A percentile compares a stretch with the other conserved stretches of the same genome.
These are phyloP conservation scores for Epsilonema sp. DNA, from an alignment of 2,888 invertebrate species.

Conservation along the genomic window DNA sequence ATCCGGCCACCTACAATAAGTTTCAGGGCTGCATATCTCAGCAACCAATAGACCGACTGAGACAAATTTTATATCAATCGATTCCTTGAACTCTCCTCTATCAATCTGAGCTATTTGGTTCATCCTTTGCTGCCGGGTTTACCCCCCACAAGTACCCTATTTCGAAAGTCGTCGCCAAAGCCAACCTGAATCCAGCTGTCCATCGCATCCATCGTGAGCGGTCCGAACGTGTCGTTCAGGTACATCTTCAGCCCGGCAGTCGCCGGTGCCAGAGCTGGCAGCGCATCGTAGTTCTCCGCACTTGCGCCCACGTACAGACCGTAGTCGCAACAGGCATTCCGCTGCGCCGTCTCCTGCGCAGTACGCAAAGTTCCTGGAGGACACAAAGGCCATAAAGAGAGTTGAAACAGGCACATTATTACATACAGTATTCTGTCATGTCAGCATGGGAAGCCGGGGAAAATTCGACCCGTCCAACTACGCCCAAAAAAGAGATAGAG, in stretches of 20 bases:
- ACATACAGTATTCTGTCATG: slow-evolving; percentile 1
- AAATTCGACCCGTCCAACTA: too few species aligned
- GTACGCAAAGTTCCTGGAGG: slow-evolving; percentile 28
- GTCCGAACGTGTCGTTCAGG: slow-evolving; percentile 84
- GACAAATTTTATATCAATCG: too few species aligned
- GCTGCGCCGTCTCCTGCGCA: slow-evolving; percentile 39
- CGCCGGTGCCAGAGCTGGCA: slow-evolving; percentile 50
- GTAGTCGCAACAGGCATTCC: slow-evolving; percentile 78
- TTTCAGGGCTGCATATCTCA: too few species aligned
- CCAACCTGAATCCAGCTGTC: slow-evolving; percentile 65
- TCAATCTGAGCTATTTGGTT: too few species aligned
- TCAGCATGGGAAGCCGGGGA: neutral
- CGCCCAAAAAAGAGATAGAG: too few species aligned
- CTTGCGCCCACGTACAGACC: slow-evolving; percentile 83
- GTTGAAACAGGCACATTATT: neutral
- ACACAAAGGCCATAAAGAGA: neutral
- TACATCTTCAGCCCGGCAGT: slow-evolving; percentile 72
- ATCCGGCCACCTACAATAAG: too few species aligned
- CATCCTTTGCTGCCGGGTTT: too few species aligned
- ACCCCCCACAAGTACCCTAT: too few species aligned
- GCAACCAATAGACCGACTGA: too few species aligned
- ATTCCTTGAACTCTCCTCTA: too few species aligned
- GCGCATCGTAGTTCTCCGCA: slow-evolving; percentile 50
- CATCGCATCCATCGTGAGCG: slow-evolving; percentile 63
- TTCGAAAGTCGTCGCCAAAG: too few species aligned